Evolutionary conservation across 2,113 vertebrate genomes (phyloP), one percentile per base, ranked within the genome.

Genomic region (Corythaeola cristata): DNA sequence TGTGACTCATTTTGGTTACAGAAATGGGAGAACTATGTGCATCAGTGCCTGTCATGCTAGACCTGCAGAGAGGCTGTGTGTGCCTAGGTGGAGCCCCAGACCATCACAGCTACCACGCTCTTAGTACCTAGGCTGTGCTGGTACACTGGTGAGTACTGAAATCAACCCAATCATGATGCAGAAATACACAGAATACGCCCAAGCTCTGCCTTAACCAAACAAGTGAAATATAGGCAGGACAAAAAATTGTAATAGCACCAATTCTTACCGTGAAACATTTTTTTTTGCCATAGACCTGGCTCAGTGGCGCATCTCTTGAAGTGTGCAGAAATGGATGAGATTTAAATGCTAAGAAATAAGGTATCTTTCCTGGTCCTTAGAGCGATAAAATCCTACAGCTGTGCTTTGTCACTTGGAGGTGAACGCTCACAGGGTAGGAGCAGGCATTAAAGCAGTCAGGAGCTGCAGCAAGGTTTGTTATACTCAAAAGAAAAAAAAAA

Each of bases 21-120:
- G 63, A 50, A 55, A 37, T 6, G 66, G 52, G 35, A 60, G 56
- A 59, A 26, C 12, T 18, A 28, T 18, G 33, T 1, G 2, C 35
- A 35, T n/a, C 32, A 44, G 18, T 39, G 16, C 24, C 4, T 8
- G 23, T 11, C 15, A 7, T 2, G 32, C 45, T 75, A 45, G 49
- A 82, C 44, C 80, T 44, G 67, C 22, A 2, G 56, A 33, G 71
- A 75, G 28, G 16, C 71, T 72, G n/a, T 33, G 45, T 24, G 28
- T 50, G 60, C 88, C 74, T 90, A 75, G 75, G 52, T 88, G 82
- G 83, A 93, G 66, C 66, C 37, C 56, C 62, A 95, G 66, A 67
- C 85, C 85, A 39, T 28, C 81, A 16, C 0, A 80, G 52, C 81
- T 33, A 4, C 50, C 35, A 68, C 8, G 4, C 16, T 66, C 26